Evolutionary conservation across 2,888 invertebrate genomes (phyloP).

Genomic region (Meghimatium bilineatum): DNA sequence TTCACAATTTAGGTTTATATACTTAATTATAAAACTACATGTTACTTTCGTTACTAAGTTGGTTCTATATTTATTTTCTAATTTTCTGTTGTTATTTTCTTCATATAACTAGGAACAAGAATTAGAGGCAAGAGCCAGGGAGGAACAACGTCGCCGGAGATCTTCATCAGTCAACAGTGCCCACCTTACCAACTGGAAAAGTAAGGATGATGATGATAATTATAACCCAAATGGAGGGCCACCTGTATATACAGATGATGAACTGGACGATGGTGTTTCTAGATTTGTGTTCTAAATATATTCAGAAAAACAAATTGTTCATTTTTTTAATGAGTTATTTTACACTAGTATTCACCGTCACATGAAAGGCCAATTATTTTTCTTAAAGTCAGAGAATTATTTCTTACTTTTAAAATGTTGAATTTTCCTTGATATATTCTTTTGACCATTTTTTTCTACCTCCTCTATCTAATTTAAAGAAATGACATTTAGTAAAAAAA

Average conservation of each 20-base stretch:
- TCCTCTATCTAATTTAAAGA: too few species aligned
- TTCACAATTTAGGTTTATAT: too few species aligned
- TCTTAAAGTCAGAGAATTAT: too few species aligned
- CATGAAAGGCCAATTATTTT: too few species aligned
- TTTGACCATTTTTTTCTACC: too few species aligned
- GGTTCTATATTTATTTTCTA: not conserved
- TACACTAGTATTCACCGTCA: too few species aligned
- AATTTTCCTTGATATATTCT: too few species aligned
- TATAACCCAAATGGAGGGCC: constrained; percentile 50
- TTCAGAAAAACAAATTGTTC: too few species aligned
- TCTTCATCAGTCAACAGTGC: constrained; percentile 46
- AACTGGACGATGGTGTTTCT: constrained; percentile 61
- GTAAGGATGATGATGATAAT: constrained; percentile 46
- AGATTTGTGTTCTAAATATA: constrained; percentile 65
- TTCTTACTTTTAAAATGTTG: too few species aligned
- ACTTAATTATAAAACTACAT: not conserved
- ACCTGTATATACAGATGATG: constrained; percentile 57
- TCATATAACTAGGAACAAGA: constrained; percentile 65
- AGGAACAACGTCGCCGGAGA: constrained; percentile 51
- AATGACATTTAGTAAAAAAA: too few species aligned
- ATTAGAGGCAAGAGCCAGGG: constrained; percentile 55
- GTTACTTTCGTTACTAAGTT: not conserved
- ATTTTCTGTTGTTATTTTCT: not conserved
- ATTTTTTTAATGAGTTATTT: too few species aligned
- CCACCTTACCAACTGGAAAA: constrained; percentile 42